phyloP scores from a whole-genome alignment of 2,888 invertebrate genomes.

The Oxytorus armatus region DNA sequence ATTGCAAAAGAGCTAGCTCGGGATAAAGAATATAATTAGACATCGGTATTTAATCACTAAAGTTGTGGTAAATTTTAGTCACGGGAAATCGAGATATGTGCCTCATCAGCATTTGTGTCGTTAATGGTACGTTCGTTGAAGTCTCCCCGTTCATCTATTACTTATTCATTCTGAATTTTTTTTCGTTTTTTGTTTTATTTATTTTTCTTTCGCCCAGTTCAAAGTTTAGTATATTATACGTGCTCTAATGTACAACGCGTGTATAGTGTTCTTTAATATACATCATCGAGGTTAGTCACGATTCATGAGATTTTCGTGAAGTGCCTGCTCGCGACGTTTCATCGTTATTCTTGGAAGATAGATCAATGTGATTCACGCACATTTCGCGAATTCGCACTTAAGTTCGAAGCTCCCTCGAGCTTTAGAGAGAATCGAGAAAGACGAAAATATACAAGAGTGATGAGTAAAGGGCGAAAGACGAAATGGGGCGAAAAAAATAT shows the following conservation, averaged over 20 bases:
- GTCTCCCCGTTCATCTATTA: slow-evolving; percentile 19
- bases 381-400: slow-evolving; percentile 50
- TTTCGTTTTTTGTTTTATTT: background rate
- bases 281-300: slow-evolving; percentile 63
- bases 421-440: slow-evolving; percentile 31
- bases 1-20: slow-evolving; percentile 1
- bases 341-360: slow-evolving; percentile 72
- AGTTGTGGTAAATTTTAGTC: slow-evolving; percentile 10
- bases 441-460: slow-evolving; percentile 57
- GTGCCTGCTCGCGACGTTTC: slow-evolving; percentile 46
- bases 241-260: slow-evolving; percentile 38
- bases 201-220: background rate
- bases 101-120: slow-evolving; percentile 33
- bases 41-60: slow-evolving; percentile 27
- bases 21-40: slow-evolving; percentile 28
- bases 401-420: slow-evolving; percentile 21
- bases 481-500: slow-evolving; percentile 9
- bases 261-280: no score
- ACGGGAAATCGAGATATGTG: slow-evolving; percentile 36
- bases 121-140: slow-evolving; percentile 51
- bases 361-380: slow-evolving; percentile 67
- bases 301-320: slow-evolving; percentile 66
- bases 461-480: slow-evolving; percentile 18
- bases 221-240: slow-evolving; percentile 3
- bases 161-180: background rate